Evolutionary conservation across 1,140 invertebrate species (phyloP).

Genomic region (Sitodiplosis mosellana): DNA sequence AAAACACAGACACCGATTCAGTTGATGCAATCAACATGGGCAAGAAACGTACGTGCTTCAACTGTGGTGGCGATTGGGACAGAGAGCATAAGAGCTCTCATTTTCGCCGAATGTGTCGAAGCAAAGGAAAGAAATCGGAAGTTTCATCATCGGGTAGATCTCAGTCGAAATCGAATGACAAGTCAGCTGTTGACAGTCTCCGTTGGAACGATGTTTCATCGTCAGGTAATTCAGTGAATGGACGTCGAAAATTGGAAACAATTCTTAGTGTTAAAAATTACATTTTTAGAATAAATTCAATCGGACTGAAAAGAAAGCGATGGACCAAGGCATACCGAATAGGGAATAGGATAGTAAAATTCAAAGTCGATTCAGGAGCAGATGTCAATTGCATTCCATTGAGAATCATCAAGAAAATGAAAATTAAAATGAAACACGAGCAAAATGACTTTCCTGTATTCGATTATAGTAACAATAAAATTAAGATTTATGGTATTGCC

Average conservation of each 20-base stretch:
- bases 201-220: no score
- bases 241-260: neutral
- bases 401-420: neutral
- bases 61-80: no score
- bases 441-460: neutral
- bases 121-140: no score
- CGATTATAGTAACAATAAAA: neutral
- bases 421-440: neutral
- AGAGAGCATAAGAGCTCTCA: no score
- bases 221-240: no score
- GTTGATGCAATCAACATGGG: no score
- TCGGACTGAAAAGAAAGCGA: neutral
- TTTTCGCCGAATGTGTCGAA: no score
- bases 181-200: no score
- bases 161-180: neutral
- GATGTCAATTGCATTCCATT: neutral
- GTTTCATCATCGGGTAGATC: no score
- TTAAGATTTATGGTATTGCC: neutral
- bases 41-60: no score
- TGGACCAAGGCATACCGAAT: neutral
- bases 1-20: no score
- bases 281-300: neutral
- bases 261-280: neutral
- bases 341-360: neutral
- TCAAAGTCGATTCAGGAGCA: neutral